Evolutionary conservation across 2,797 vertebrate genomes (phyloP), one percentile per base, ranked within the genome.

Genomic region (Glyptemys insculpta): DNA sequence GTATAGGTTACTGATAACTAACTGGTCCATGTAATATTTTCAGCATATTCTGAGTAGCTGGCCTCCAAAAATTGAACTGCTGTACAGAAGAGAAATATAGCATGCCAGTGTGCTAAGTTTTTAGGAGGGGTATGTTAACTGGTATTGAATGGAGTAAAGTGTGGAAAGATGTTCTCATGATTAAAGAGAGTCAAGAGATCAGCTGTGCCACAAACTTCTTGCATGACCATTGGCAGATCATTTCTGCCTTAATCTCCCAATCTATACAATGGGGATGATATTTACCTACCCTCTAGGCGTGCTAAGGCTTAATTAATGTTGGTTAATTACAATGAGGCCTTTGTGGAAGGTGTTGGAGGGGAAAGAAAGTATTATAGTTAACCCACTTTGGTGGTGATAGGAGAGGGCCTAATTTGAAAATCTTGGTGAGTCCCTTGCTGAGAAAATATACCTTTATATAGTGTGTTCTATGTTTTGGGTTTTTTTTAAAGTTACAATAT

Each of bases 11-110:
- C 27, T 0, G 0, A 1, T 41, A 21, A 21, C 34, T 54, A 21
- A 19, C 34, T 34, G 68, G 11, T 4, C 7, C 0, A 0, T 27
- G 53, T 4, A 41, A 65, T 34, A 56, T 9, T 72, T 37, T 49
- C 59, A 56, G 8, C 76, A 3, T 59, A 10, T 6, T 72, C 68
- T 93, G 50, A 54, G 78, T 56, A 53, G 21, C 27, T 68, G 62
- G 52, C 29, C 78, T 1, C 86, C 9, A 83, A 44, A 87, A 85
- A 79, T 57, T 31, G 78, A n/a, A 27, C 47, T 76, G 31, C 56
- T 18, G 53, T 31, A 83, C 29, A 27, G 68, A 87, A 85, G 50
- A 92, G 8, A 81, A 89, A 2, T 49, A 29, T 0, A 3, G 3
- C 18, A 10, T 78, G 19, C 49, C 65, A 47, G 56, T 12, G 1